A percentile compares a stretch with the other conserved stretches of the same genome.
Evolutionary conservation across 2,113 vertebrate genomes (phyloP).

Genomic region (Actinemys pallida): DNA sequence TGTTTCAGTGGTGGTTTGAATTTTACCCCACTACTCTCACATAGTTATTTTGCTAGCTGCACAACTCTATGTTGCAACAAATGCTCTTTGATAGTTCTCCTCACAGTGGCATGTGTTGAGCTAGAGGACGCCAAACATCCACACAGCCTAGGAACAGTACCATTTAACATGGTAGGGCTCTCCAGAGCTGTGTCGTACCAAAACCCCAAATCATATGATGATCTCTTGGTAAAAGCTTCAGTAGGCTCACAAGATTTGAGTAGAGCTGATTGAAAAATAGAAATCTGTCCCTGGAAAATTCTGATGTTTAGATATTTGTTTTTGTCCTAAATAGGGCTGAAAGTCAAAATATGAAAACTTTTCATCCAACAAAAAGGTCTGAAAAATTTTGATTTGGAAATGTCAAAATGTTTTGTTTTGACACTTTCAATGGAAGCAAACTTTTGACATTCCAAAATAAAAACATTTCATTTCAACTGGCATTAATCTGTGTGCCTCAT

Average conservation of each 20-base stretch:
- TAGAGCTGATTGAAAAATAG: not conserved
- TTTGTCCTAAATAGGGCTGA: not conserved
- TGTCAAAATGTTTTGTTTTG: not conserved
- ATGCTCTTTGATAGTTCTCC: not conserved
- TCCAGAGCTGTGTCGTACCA: not conserved
- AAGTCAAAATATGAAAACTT: not conserved
- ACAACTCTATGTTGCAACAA: not conserved
- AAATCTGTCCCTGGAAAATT: not conserved
- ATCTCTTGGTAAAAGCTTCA: not conserved
- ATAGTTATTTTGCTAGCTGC: not conserved
- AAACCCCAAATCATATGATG: not conserved
- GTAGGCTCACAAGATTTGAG: not conserved
- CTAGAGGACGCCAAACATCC: not conserved
- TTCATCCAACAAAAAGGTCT: not conserved
- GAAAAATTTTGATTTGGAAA: not conserved
- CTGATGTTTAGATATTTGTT: not conserved
- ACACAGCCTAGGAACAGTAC: not conserved
- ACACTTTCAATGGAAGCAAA: not conserved
- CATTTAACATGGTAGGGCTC: not conserved
- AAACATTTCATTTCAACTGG: fast-evolving
- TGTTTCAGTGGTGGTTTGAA: not conserved
- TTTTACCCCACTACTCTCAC: not conserved
- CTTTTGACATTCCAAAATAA: not conserved
- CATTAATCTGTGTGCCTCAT: not conserved
- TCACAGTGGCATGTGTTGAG: not conserved